These are phyloP conservation scores for Drosophila vallismaia DNA, from an alignment of 2,888 invertebrate genomes.

Conservation along the genomic window DNA sequence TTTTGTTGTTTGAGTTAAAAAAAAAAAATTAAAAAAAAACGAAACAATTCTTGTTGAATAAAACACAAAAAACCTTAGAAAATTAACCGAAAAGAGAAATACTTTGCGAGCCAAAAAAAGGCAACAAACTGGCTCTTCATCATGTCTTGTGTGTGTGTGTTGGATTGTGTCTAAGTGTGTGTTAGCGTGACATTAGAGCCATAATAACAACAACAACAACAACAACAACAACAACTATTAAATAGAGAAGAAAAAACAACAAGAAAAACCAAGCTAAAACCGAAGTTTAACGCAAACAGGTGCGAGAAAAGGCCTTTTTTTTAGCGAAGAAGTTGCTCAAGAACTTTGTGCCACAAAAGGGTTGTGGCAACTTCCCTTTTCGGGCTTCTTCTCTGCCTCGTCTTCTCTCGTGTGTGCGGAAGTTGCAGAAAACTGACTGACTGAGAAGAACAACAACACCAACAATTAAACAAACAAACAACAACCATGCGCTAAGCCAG, in stretches of 20 bases:
- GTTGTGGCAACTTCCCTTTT: conserved; percentile 44
- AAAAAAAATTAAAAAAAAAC: conserved; percentile 15
- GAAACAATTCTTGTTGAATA: background rate
- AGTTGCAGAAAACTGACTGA: conserved; percentile 35
- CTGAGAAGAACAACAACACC: conserved; percentile 10
- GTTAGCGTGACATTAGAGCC: conserved; percentile 34
- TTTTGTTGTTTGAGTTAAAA: conserved; percentile 16
- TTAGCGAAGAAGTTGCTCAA: conserved; percentile 25
- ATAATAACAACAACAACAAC: conserved; percentile 20
- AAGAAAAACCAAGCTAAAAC: background rate
- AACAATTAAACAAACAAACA: conserved; percentile 9
- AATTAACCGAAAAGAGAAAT: conserved; percentile 9
- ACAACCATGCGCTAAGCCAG: conserved; percentile 21
- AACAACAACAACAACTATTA: conserved; percentile 25
- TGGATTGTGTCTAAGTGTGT: conserved; percentile 6
- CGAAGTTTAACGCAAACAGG: conserved; percentile 40
- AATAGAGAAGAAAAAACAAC: background rate
- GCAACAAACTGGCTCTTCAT: conserved; percentile 3
- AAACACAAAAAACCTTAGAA: background rate
- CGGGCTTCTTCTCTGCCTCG: conserved; percentile 17
- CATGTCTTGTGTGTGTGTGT: background rate
- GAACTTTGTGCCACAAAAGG: conserved; percentile 22
- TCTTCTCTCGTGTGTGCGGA: conserved; percentile 42
- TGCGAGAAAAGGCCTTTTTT: conserved; percentile 19
- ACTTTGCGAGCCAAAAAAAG: conserved; percentile 8